These are phyloP conservation scores for Ornithoptera alexandrae DNA, from an alignment of 2,888 invertebrate genomes.

Conservation along the genomic window DNA sequence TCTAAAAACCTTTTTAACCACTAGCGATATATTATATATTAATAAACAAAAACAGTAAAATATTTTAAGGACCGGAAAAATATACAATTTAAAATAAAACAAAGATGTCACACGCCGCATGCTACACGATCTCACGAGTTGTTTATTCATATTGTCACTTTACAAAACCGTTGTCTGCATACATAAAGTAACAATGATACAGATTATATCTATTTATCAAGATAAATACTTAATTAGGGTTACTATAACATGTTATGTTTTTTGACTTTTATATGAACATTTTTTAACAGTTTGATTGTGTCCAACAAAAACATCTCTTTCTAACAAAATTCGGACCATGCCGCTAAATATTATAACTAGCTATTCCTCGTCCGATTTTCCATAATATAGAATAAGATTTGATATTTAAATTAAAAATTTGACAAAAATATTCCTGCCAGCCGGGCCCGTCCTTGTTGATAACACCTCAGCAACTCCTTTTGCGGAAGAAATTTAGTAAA, in stretches of 20 bases:
- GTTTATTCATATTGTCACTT: constrained; percentile 5
- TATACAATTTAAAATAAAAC: neutral
- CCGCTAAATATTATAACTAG: too few relatives aligned
- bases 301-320: neutral
- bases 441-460: too few relatives aligned
- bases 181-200: neutral
- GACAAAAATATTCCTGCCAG: too few relatives aligned
- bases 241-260: neutral
- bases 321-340: neutral
- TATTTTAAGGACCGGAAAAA: neutral
- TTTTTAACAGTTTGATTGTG: too few relatives aligned
- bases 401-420: too few relatives aligned
- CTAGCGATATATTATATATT: too few relatives aligned
- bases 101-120: neutral
- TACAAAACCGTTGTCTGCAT: neutral
- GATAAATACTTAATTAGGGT: neutral
- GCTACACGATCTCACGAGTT: constrained; percentile 22
- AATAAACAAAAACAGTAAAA: neutral
- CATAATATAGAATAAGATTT: too few relatives aligned
- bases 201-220: neutral
- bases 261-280: neutral
- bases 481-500: too few relatives aligned
- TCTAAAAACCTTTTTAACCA: too few relatives aligned
- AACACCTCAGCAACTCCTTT: too few relatives aligned
- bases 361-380: too few relatives aligned